Evolutionary conservation across 1,140 invertebrate genomes (phyloP).

Genomic region (Heliconius hermathena): DNA sequence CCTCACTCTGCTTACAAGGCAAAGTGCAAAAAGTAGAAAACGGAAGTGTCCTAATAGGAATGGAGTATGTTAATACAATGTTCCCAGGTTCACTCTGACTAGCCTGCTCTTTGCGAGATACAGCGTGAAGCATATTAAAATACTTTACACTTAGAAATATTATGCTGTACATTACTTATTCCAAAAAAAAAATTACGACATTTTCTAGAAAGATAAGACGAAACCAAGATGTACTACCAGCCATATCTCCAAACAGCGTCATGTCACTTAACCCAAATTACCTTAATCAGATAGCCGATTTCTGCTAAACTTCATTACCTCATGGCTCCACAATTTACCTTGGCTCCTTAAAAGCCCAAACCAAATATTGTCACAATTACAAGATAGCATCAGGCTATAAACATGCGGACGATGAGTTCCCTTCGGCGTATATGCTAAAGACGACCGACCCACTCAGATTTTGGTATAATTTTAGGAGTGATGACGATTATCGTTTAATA

Average conservation of each 20-base stretch:
- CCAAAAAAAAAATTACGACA: neutral
- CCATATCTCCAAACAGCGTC: conserved; percentile 25
- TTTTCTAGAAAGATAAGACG: neutral
- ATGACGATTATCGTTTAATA: conserved; percentile 27
- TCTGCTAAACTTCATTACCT: conserved; percentile 55
- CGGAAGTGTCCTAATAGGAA: no score
- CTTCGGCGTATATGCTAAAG: conserved; percentile 62
- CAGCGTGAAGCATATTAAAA: neutral
- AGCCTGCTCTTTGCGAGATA: no score
- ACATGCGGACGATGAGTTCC: conserved; percentile 64
- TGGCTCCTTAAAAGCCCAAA: conserved; percentile 64
- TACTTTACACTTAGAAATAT: neutral
- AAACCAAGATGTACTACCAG: neutral
- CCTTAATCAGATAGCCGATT: conserved; percentile 53
- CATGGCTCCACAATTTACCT: conserved; percentile 64
- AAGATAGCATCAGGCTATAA: conserved; percentile 75
- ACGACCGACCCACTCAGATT: conserved; percentile 31
- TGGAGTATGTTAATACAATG: no score
- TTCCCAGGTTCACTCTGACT: no score
- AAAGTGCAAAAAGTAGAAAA: no score
- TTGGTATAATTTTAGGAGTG: conserved; percentile 36
- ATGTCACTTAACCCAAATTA: conserved; percentile 38
- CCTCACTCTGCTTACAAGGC: no score
- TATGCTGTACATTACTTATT: neutral
- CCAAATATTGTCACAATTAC: conserved; percentile 80